Base-by-base conservation (phyloP, 1,140 invertebrate species). In the Danaus melanippus region DNA sequence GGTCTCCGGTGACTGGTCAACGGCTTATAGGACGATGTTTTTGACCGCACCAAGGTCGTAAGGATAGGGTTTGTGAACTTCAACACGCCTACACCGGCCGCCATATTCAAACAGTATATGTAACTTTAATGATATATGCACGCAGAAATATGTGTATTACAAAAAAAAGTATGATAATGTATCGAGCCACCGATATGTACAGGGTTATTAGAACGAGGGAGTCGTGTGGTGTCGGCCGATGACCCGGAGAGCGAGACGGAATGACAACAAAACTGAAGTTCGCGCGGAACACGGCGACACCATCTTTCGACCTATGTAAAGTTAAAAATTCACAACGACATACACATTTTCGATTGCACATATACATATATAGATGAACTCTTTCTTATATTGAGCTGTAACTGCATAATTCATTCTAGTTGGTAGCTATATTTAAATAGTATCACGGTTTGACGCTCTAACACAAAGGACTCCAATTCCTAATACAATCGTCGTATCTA, bases 201-300 rank as follows among this genome's bases (percentile, higher is more conserved):
- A 75, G 82, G 79, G 79, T 83, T 82, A 83, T 79, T 81, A 85
- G 77, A 78, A 79, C 73, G 76, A 82, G 74, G 79, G 73, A 79
- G 71, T 71, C 58, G 68, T 66, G 75, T 75, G 69, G 67, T 76
- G 66, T 71, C 64, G 83, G 81, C 67, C 83, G 79, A 82, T 83
- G 83, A 84, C 79, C 83, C 59, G 69, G 52, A 80, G 81, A 84
- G 73, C 60, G 79, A 83, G 83, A 86, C 63, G 54, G 81, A 86
- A 60, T 71, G 74, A 86, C 81, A 86, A 86, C 81, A 86, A 83
- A 75, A 59, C 63, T 83, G 83, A 86, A 86, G 79, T 86, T 86
- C 70, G 76, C 71, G 73, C 79, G 74, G 56, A 69, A 60, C 64
- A 58, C 10, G 44, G 56, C 66, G 68, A 69, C 69, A 67, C 56